Evolutionary conservation across 2,888 invertebrate species (phyloP), one percentile per base, ranked within the genome.

Genomic region (Argynnis bischoffii): DNA sequence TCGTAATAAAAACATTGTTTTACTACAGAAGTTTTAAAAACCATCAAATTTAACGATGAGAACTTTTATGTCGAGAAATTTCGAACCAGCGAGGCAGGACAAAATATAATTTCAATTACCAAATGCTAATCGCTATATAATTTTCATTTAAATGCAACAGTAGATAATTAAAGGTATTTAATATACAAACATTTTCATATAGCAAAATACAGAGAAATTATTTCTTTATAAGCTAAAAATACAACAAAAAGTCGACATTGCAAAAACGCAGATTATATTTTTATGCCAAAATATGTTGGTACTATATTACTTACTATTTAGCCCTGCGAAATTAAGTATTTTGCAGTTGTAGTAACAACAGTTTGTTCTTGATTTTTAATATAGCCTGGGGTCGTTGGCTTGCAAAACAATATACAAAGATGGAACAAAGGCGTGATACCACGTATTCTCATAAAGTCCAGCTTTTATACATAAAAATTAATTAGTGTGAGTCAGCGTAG

Each of bases 401-500:
- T 59, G 56, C 68, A 67, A 67, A 72, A 72, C 67, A 70, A 70
- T 67, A 65, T 69, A 69, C 68, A 59, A 59, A 59, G 69, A 69
- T 67, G 55, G 50, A 70, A 73, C 73, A 73, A 70, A 70, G 67
- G 65, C 60, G 63, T 66, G 47, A 64, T 61, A 50, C 69, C 69
- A 67, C 63, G 70, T 72, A 70, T 69, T 71, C 67, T 63, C 70
- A 66, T 72, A 73, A 72, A 73, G 69, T 66, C 67, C 64, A 57
- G 66, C 70, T 67, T 69, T 69, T 69, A 69, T 71, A 67, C 75
- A 63, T 60, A 61, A 76, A 69, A 75, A 76, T 78, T 83, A 83
- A 83, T 84, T 85, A 81, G 77, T 74, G 73, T 77, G 77, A 79
- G 78, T 80, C 78, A 77, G 74, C 73, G 72, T 77, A 71, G 71